phyloP scores from a whole-genome alignment of 2,113 vertebrate species.

The Rhinolophus sinicus region DNA sequence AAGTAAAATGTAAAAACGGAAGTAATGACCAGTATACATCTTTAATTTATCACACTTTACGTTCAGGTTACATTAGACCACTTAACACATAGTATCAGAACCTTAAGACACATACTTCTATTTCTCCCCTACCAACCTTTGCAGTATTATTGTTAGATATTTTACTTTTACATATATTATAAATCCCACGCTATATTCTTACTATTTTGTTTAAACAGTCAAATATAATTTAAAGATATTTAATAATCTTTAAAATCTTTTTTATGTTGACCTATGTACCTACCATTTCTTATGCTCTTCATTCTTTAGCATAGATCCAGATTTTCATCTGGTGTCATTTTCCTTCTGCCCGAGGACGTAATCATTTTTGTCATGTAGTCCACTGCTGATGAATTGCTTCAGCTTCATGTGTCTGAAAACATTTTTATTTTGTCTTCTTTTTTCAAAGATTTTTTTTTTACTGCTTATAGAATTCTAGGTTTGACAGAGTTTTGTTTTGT shows the following conservation, averaged over 20 bases:
- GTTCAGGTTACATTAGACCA: background rate
- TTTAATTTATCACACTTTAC: background rate
- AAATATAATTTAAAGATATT: background rate
- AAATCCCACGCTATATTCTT: background rate
- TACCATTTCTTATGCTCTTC: background rate
- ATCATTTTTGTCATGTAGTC: background rate
- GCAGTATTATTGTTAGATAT: background rate
- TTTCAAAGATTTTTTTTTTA: background rate
- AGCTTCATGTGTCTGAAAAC: background rate
- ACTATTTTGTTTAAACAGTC: background rate
- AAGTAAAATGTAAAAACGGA: background rate
- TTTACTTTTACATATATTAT: background rate
- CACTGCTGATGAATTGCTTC: background rate
- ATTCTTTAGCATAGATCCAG: background rate
- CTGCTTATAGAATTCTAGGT: background rate
- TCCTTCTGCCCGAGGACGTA: background rate
- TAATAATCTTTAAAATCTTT: background rate
- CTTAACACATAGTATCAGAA: background rate
- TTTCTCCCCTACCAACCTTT: background rate
- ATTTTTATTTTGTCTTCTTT: background rate
- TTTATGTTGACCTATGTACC: background rate
- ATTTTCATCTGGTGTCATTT: background rate
- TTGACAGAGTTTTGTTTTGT: background rate
- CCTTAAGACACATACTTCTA: background rate
- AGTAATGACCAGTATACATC: background rate